Evolutionary conservation across 1,140 invertebrate genomes (phyloP).

Genomic region (Nasonia giraulti): DNA sequence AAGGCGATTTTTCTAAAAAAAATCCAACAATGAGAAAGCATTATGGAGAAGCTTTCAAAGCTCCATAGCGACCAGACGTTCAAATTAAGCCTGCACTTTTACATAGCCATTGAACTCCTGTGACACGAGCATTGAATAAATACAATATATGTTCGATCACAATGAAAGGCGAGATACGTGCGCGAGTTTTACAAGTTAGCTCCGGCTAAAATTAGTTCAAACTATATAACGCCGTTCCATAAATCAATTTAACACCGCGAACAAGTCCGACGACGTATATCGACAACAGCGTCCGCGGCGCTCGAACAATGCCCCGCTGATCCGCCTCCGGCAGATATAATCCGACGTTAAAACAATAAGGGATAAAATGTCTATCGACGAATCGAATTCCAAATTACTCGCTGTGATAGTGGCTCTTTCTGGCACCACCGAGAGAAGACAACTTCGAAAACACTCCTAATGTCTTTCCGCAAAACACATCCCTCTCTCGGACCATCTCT

Average conservation of each 20-base stretch:
- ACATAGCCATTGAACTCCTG: no score
- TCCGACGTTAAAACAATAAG: not conserved
- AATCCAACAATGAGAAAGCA: not conserved
- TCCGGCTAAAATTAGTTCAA: not conserved
- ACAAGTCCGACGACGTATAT: not conserved
- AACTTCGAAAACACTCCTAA: not conserved
- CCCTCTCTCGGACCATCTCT: not conserved
- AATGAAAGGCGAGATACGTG: not conserved
- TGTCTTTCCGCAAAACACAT: not conserved
- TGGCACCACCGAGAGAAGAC: not conserved
- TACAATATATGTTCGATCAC: not conserved
- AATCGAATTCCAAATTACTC: no score
- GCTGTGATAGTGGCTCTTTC: not conserved
- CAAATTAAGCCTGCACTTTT: no score
- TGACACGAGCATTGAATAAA: not conserved
- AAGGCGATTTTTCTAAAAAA: not conserved
- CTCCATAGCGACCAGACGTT: no score
- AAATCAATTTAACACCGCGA: not conserved
- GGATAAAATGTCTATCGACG: no score
- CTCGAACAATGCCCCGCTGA: not conserved
- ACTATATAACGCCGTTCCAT: not conserved
- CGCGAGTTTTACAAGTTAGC: not conserved
- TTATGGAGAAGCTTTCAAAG: not conserved
- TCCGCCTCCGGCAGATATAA: not conserved
- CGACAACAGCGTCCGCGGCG: not conserved